Percentiles rank a stretch among this genome's conserved stretches.
phyloP scores from a whole-genome alignment of 2,797 vertebrate genomes.

The Sebastes itinus region DNA sequence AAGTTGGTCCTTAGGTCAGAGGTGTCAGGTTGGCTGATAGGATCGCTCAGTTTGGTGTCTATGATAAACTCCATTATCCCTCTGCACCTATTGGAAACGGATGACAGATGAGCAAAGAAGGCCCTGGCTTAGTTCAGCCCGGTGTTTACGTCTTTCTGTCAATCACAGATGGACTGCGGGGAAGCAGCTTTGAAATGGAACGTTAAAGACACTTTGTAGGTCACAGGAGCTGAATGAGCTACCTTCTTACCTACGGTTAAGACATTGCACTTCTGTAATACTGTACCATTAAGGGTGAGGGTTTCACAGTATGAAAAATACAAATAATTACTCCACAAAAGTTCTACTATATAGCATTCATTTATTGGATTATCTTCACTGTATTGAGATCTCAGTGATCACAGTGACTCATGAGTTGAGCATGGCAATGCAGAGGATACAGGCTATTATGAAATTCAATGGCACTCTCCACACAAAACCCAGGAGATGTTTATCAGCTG shows the following conservation, averaged over 20 bases:
- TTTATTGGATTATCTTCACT: background rate
- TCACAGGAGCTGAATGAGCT: background rate
- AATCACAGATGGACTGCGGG: background rate
- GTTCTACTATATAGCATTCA: background rate
- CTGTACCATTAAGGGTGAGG: background rate
- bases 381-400: background rate
- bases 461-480: slow-evolving; percentile 1
- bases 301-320: background rate
- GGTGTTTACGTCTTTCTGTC: background rate
- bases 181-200: background rate
- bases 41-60: slow-evolving; percentile 23
- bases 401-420: background rate
- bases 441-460: slow-evolving; percentile 8
- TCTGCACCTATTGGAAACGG: background rate
- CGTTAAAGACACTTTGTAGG: background rate
- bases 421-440: background rate
- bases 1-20: slow-evolving; percentile 31
- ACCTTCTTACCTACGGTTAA: background rate
- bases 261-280: background rate
- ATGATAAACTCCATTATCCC: slow-evolving; percentile 16
- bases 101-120: slow-evolving; percentile 13
- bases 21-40: slow-evolving; percentile 48
- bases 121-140: slow-evolving; percentile 6
- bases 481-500: slow-evolving; percentile 18
- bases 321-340: background rate